These are phyloP conservation scores for Octonoba sinensis DNA, from an alignment of 2,888 invertebrate species.

Conservation along the genomic window DNA sequence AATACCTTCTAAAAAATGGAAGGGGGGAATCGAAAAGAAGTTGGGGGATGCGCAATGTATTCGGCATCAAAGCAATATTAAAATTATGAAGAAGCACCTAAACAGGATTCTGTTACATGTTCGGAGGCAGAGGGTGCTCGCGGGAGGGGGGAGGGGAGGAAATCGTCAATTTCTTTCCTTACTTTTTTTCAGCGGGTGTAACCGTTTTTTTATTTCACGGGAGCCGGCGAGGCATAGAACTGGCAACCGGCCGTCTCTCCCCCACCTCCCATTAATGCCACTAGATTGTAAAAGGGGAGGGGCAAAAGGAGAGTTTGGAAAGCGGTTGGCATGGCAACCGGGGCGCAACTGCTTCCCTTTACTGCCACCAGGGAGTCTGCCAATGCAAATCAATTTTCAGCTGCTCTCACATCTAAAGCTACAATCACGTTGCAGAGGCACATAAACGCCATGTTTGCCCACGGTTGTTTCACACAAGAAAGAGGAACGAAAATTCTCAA, in stretches of 20 bases:
- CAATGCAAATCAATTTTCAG: constrained; percentile 61
- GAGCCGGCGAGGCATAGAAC: neutral
- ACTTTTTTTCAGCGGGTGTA: constrained; percentile 28
- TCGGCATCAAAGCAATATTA: constrained; percentile 63
- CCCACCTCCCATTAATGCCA: constrained; percentile 31
- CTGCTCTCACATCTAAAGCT: neutral
- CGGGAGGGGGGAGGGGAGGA: constrained; percentile 17
- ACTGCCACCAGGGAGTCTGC: constrained; percentile 48
- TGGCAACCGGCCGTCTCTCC: neutral
- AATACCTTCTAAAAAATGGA: constrained; percentile 14
- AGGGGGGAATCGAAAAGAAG: constrained; percentile 10
- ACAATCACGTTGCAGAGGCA: too few species aligned
- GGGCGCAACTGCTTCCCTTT: constrained; percentile 46
- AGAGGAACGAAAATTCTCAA: too few species aligned
- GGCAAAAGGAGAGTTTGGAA: constrained; percentile 26
- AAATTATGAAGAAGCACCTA: constrained; percentile 64
- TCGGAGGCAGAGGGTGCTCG: constrained; percentile 1
- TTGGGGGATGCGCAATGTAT: constrained; percentile 35
- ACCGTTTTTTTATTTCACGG: constrained; percentile 13
- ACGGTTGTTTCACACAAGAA: too few species aligned
- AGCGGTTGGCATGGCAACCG: constrained; percentile 51
- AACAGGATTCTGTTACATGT: constrained; percentile 63
- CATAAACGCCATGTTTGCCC: too few species aligned
- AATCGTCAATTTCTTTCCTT: constrained; percentile 56
- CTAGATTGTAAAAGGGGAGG: constrained; percentile 31